Conservation (phyloP, 2,888 invertebrate genomes). For the Halocaridina rubra region DNA sequence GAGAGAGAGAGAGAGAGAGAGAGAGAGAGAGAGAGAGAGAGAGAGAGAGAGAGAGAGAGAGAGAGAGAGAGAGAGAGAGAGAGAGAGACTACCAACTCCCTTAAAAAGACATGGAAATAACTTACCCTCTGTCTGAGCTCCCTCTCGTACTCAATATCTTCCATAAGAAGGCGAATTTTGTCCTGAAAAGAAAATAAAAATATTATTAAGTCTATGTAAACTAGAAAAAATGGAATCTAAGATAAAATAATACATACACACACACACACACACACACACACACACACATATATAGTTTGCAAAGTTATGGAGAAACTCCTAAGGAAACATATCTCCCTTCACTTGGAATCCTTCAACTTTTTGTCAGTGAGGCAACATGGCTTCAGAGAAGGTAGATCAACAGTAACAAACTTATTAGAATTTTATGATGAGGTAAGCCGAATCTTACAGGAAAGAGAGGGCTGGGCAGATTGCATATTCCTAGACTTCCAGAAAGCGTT, state of each 20-base stretch:
- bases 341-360: too few relatives aligned
- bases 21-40: not conserved
- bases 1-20: not conserved
- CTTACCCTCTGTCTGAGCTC: conserved; percentile 97
- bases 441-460: too few relatives aligned
- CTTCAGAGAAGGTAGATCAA: too few relatives aligned
- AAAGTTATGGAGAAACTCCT: too few relatives aligned
- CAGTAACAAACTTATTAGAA: too few relatives aligned
- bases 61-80: not conserved
- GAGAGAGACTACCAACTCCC: not conserved
- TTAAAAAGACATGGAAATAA: not conserved
- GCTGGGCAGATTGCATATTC: too few relatives aligned
- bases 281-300: not conserved
- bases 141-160: conserved; percentile 99
- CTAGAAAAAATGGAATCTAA: not conserved
- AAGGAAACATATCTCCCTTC: too few relatives aligned
- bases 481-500: too few relatives aligned
- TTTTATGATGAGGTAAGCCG: too few relatives aligned
- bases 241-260: conserved; percentile 20
- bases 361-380: too few relatives aligned
- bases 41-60: not conserved
- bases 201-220: not conserved
- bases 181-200: conserved; percentile 48
- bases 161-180: conserved; percentile 74
- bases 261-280: conserved; percentile 33